Percentiles rank a stretch among this genome's conserved stretches.
These are phyloP conservation scores for Pelobates fuscus DNA, from an alignment of 2,113 vertebrate species.

Conservation along the genomic window DNA sequence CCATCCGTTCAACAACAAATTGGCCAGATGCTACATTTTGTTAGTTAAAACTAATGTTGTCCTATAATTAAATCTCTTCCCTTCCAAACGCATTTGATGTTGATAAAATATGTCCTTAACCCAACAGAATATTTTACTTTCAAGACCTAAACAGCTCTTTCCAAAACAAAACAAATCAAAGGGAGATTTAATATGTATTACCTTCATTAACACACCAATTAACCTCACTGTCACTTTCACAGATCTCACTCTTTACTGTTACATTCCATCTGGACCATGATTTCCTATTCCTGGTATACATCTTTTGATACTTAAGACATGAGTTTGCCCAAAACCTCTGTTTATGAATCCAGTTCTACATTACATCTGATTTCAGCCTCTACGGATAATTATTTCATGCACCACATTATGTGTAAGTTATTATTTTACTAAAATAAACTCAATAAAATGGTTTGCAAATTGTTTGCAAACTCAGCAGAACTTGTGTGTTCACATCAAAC, in stretches of 20 bases:
- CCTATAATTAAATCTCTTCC: no score
- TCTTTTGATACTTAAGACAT: neutral
- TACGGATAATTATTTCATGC: neutral
- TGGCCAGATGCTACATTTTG: no score
- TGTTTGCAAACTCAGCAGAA: slow-evolving; percentile 10
- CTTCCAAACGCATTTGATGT: no score
- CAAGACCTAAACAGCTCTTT: no score
- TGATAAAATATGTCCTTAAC: no score
- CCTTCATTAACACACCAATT: no score
- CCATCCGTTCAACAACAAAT: no score
- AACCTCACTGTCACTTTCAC: neutral
- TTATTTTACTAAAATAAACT: slow-evolving; percentile 3
- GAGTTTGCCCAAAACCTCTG: neutral
- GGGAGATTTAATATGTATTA: no score
- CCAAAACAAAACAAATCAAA: no score
- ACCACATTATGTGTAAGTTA: slow-evolving; percentile 1
- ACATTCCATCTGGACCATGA: neutral
- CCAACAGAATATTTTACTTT: no score
- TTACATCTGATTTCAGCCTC: slow-evolving; percentile 13
- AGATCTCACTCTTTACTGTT: neutral
- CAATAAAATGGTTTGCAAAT: neutral
- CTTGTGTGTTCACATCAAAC: slow-evolving; percentile 28
- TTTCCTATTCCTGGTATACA: neutral
- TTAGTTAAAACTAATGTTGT: no score
- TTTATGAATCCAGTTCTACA: neutral